phyloP scores from a whole-genome alignment of 2,113 vertebrate genomes.

The Chelonoidis abingdonii region DNA sequence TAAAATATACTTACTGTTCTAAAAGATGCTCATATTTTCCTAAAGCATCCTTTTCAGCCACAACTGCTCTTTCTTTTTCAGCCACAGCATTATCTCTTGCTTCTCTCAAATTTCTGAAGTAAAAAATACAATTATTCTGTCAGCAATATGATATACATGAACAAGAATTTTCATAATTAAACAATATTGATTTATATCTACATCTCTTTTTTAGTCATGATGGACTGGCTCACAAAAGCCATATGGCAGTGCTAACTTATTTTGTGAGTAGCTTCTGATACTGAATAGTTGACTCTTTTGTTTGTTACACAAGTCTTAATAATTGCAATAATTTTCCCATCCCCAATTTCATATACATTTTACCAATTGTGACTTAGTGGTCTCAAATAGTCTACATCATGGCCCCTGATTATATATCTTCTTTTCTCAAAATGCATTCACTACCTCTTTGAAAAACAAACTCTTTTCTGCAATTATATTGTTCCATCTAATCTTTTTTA shows the following conservation, averaged over 20 bases:
- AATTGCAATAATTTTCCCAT: neutral
- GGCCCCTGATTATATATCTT: neutral
- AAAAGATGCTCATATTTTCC: constrained; percentile 92
- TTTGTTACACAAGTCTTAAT: neutral
- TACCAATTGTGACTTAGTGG: neutral
- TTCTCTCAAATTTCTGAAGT: constrained; percentile 91
- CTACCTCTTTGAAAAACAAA: neutral
- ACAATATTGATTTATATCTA: neutral
- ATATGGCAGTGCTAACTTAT: neutral
- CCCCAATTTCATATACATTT: neutral
- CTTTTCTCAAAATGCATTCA: neutral
- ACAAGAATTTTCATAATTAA: neutral
- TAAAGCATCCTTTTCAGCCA: constrained; percentile 88
- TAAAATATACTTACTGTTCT: constrained; percentile 89
- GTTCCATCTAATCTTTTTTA: neutral
- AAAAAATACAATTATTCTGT: constrained; percentile 25
- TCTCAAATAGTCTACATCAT: neutral
- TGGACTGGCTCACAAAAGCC: neutral
- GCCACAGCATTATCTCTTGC: constrained; percentile 90
- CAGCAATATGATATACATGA: neutral
- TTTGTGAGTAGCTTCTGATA: neutral
- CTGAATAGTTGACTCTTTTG: neutral
- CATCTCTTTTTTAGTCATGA: neutral
- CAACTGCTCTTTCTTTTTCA: constrained; percentile 90
- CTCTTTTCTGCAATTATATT: neutral